A percentile compares a stretch with the other conserved stretches of the same genome.
These are phyloP conservation scores for Aphidoletes aphidimyza DNA, from an alignment of 2,888 invertebrate species.

Conservation along the genomic window DNA sequence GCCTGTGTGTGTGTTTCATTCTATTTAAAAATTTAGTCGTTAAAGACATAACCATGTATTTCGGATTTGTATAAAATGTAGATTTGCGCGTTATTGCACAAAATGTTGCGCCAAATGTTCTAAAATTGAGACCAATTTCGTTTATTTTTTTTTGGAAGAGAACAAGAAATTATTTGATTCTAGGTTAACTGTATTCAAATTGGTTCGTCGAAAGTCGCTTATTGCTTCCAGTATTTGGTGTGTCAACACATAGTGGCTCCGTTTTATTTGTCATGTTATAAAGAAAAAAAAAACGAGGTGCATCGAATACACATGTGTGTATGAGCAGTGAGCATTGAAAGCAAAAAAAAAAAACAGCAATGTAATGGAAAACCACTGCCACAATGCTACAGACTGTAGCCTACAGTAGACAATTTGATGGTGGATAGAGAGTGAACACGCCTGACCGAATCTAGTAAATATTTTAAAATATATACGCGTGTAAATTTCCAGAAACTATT, in stretches of 20 bases:
- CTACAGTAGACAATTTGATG: neutral
- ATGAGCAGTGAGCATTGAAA: neutral
- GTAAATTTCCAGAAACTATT: constrained; percentile 9
- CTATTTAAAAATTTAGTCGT: constrained; percentile 24
- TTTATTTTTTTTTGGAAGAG: neutral
- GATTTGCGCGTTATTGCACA: too few species aligned
- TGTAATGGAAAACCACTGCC: constrained; percentile 46
- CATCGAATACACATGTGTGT: constrained; percentile 20
- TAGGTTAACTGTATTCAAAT: constrained; percentile 26
- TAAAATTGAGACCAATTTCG: neutral
- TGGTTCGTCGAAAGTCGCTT: constrained; percentile 25
- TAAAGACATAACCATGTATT: constrained; percentile 33
- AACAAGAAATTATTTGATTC: constrained; percentile 43
- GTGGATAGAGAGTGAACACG: neutral
- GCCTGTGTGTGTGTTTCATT: constrained; percentile 6
- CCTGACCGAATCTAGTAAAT: neutral
- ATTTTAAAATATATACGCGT: constrained; percentile 48
- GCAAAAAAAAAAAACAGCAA: neutral
- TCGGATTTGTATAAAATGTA: neutral
- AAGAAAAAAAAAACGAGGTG: neutral
- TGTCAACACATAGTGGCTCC: constrained; percentile 12
- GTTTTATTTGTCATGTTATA: too few species aligned
- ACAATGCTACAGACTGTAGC: too few species aligned
- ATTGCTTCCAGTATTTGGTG: neutral
- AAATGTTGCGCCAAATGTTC: neutral